Evolutionary conservation across 23 tunicate genomes (phyloP).

Genomic region (Halocynthia roretzi): DNA sequence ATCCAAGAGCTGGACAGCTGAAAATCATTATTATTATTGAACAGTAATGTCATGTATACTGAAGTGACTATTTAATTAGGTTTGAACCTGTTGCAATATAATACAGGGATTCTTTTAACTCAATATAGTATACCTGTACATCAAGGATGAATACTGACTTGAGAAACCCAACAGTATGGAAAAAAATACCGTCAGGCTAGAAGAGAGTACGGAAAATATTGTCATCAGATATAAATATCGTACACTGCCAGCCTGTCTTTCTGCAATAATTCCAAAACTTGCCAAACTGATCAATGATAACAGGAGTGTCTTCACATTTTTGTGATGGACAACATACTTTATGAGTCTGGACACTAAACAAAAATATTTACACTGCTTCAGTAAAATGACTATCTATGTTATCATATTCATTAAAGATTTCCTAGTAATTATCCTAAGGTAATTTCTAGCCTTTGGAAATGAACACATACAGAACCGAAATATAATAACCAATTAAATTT

Average conservation of each 20-base stretch:
- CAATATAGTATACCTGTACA: constrained; percentile 13
- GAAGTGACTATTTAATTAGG: no score
- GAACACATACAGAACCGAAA: no score
- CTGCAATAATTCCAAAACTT: constrained; percentile 22
- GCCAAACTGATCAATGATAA: constrained; percentile 10
- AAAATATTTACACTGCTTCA: neutral
- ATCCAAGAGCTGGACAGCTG: constrained; percentile 26
- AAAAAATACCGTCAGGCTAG: constrained; percentile 17
- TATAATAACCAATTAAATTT: no score
- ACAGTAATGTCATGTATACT: no score
- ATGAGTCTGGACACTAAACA: constrained; percentile 19
- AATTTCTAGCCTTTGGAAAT: no score
- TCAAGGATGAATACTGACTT: constrained; percentile 16
- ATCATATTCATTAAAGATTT: no score
- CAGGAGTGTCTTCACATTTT: constrained; percentile 1
- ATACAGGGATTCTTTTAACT: neutral
- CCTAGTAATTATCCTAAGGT: no score
- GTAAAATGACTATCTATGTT: neutral
- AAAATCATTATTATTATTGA: neutral
- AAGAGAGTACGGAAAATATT: constrained; percentile 1
- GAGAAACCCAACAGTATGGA: constrained; percentile 18
- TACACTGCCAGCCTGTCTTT: constrained; percentile 20
- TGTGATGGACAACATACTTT: constrained; percentile 21
- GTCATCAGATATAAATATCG: constrained; percentile 25
- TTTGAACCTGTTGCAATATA: neutral